Conservation (phyloP, 2,113 vertebrate species). For the Oryzias javanicus region DNA sequence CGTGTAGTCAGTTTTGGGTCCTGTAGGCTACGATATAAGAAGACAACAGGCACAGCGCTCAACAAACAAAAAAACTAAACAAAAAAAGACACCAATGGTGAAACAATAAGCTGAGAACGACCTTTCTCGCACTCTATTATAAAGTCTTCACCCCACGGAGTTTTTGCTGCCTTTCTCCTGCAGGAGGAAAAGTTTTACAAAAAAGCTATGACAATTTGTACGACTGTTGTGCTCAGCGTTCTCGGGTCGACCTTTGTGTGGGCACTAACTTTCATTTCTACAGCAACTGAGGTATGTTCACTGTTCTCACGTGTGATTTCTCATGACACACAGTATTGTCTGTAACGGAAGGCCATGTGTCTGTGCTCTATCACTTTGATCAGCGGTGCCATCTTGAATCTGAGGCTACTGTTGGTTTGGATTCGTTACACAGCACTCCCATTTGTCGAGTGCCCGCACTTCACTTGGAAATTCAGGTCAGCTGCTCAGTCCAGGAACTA, state of each 20-base stretch:
- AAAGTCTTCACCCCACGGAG: conserved; percentile 51
- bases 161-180: conserved; percentile 44
- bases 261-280: conserved; percentile 67
- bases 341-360: conserved; percentile 61
- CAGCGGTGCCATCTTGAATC: conserved; percentile 41
- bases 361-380: conserved; percentile 56
- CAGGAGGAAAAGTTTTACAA: conserved; percentile 61
- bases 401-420: conserved; percentile 44
- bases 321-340: conserved; percentile 48
- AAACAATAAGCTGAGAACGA: conserved; percentile 75
- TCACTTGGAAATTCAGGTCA: conserved; percentile 60
- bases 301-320: conserved; percentile 69
- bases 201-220: conserved; percentile 53
- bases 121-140: conserved; percentile 48
- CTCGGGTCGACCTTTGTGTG: conserved; percentile 48
- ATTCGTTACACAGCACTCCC: conserved; percentile 6
- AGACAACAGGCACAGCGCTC: conserved; percentile 78
- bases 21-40: conserved; percentile 74
- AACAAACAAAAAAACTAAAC: conserved; percentile 68
- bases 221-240: conserved; percentile 51
- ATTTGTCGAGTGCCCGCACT: conserved; percentile 6
- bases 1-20: conserved; percentile 52
- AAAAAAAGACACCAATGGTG: conserved; percentile 82
- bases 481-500: conserved; percentile 23
- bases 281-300: conserved; percentile 74